Base-by-base conservation (phyloP, 2,113 vertebrate genomes). In the Argyrosomus japonicus region DNA sequence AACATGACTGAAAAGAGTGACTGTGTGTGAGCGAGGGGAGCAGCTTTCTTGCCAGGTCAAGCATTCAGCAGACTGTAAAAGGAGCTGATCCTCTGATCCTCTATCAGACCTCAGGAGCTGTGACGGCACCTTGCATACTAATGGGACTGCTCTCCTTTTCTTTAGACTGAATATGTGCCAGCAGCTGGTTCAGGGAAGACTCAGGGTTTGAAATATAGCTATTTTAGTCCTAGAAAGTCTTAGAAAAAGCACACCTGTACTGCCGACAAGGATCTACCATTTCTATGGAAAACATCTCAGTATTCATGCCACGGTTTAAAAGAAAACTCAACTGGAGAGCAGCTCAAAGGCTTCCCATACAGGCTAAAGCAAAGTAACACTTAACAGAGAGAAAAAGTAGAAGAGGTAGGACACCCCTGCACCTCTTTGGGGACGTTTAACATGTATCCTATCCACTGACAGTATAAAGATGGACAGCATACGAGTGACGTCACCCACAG, bases 61-160 rank as follows among this genome's bases (percentile, higher is more conserved):
- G 86, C 67, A 65, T 86, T 79, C 61, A 81, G 82, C 79, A 78
- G 82, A 77, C 89, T 92, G 86, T 88, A 92, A 88, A 93, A 93
- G 87, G 88, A 94, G 83, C 87, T 87, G 86, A 84, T 90, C 82
- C 86, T 90, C 80, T 86, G 79, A 81, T 88, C 87, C 90, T 88
- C 84, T 71, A 89, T 88, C 89, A 90, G 92, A 91, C 87, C 78
- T 85, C 87, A 79, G 83, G 88, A 93, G 90, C 87, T 86, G 86
- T 89, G 90, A 91, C 77, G 75, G 84, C 84, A 83, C 89, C 88
- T 89, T 89, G 92, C 93, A 94, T 93, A 91, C 90, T 93, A 91
- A 95, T 91, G 76, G 56, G 57, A 43, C 88, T 65, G 88, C 74
- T 81, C 87, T 86, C 82, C 23, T 79, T 80, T 85, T 74, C 67